A percentile compares a stretch with the other conserved stretches of the same genome.
Conservation (phyloP, 23 tunicate genomes). For the Styela plicata region DNA sequence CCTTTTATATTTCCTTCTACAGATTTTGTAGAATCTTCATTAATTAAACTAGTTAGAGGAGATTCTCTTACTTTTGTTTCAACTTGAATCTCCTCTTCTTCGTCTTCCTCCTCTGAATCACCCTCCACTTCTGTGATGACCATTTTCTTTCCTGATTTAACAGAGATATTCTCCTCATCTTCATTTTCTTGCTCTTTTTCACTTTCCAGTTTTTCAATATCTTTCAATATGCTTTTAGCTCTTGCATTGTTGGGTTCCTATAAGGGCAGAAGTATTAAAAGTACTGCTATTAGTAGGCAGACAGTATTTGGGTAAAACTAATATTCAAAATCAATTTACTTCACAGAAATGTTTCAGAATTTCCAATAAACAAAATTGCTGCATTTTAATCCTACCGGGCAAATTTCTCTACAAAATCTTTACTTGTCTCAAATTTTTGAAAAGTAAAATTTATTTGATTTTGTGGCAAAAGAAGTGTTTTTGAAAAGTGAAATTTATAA, state of each 20-base stretch:
- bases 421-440: too few relatives aligned
- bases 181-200: background rate
- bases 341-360: too few relatives aligned
- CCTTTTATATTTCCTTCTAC: background rate
- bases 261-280: conserved; percentile 19
- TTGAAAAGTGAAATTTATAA: too few relatives aligned
- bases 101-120: conserved; percentile 37
- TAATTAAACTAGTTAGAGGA: background rate
- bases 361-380: too few relatives aligned
- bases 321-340: too few relatives aligned
- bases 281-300: too few relatives aligned
- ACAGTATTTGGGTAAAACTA: too few relatives aligned
- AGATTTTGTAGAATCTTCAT: background rate
- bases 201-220: conserved; percentile 32
- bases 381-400: too few relatives aligned
- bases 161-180: background rate
- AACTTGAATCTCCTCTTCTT: background rate
- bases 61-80: background rate
- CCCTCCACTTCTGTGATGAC: conserved; percentile 67
- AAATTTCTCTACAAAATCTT: too few relatives aligned
- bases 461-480: too few relatives aligned
- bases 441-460: too few relatives aligned
- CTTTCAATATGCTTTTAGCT: conserved; percentile 62
- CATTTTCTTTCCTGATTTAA: conserved; percentile 68
- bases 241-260: conserved; percentile 80